Conservation (phyloP, 2,888 invertebrate species). For the Eledone cirrhosa region DNA sequence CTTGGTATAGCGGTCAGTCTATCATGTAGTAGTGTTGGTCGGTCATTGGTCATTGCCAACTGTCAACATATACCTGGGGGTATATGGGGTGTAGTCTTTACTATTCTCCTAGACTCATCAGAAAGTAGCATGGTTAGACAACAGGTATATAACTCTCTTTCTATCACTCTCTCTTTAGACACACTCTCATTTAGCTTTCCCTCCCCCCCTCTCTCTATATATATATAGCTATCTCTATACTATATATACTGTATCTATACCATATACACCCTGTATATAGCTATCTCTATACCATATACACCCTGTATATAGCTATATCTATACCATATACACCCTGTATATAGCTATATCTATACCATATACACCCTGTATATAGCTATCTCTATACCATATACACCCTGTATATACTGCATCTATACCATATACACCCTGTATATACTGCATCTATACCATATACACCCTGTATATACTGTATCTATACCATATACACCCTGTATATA, state of each 20-base stretch:
- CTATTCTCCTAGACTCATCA: constrained; percentile 60
- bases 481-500: too few species aligned
- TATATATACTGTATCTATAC: too few species aligned
- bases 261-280: too few species aligned
- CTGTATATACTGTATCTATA: too few species aligned
- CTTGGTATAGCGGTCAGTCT: constrained; percentile 63
- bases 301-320: too few species aligned
- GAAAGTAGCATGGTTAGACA: constrained; percentile 65
- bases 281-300: too few species aligned
- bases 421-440: too few species aligned
- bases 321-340: background rate
- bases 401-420: too few species aligned
- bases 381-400: background rate
- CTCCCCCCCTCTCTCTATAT: constrained; percentile 11
- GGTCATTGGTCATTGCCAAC: constrained; percentile 58
- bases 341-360: background rate
- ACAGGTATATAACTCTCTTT: constrained; percentile 53
- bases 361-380: background rate
- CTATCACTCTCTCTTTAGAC: background rate
- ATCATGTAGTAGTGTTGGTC: constrained; percentile 60
- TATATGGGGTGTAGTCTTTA: constrained; percentile 64
- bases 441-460: too few species aligned
- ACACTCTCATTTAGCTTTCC: constrained; percentile 10
- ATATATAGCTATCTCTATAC: too few species aligned
- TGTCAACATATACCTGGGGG: constrained; percentile 65